Conservation (phyloP, 23 tunicate genomes). For the Trididemnum clinides region DNA sequence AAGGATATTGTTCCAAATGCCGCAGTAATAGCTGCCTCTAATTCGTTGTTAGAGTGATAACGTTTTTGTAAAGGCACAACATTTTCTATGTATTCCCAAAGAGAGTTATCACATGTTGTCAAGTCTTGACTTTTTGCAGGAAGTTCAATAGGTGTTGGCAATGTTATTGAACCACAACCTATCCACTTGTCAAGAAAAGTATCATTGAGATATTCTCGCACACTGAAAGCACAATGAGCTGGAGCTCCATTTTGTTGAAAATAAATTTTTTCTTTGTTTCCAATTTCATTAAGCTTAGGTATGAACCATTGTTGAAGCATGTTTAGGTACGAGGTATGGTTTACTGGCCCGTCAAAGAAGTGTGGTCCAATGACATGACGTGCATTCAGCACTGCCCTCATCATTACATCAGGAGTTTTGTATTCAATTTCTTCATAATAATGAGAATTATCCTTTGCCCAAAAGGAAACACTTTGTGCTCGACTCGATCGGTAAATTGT, state of each 20-base stretch:
- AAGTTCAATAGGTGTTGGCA: no score
- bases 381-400: conserved; percentile 18
- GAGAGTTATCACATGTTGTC: no score
- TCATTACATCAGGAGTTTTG: conserved; percentile 3
- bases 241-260: conserved; percentile 13
- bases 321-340: background rate
- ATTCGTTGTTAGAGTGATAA: no score
- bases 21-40: no score
- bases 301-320: conserved; percentile 20
- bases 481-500: conserved; percentile 13
- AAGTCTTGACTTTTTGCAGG: no score
- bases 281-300: conserved; percentile 9
- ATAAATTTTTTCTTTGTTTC: conserved; percentile 5
- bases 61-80: no score
- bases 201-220: background rate
- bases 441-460: conserved; percentile 25
- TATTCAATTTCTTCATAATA: conserved; percentile 11
- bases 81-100: no score
- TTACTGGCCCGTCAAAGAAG: conserved; percentile 19
- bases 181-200: no score
- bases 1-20: no score
- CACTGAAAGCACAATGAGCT: background rate
- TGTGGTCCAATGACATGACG: conserved; percentile 21
- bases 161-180: no score
- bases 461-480: conserved; percentile 21